Percentiles rank a stretch among this genome's conserved stretches.
Evolutionary conservation across 2,797 vertebrate genomes (phyloP).

Genomic region (Centropyge bicolor): DNA sequence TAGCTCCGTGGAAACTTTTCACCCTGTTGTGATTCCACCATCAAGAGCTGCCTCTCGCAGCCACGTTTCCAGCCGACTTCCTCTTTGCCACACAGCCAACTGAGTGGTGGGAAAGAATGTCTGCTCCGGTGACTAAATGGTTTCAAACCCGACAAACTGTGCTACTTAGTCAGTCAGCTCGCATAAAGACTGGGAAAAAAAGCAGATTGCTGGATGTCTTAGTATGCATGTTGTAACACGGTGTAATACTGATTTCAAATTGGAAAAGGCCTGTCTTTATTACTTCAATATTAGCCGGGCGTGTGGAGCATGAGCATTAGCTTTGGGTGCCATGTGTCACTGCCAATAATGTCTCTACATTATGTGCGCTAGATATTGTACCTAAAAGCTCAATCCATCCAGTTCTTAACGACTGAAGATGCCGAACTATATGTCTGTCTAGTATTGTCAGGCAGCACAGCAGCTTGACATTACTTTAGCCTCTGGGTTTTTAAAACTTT

Average conservation of each 20-base stretch:
- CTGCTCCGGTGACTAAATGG: constrained; percentile 49
- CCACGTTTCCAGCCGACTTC: constrained; percentile 36
- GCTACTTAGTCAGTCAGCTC: constrained; percentile 54
- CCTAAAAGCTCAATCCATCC: constrained; percentile 39
- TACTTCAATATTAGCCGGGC: constrained; percentile 60
- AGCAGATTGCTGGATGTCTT: constrained; percentile 45
- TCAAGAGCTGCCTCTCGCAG: constrained; percentile 37
- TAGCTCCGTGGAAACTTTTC: constrained; percentile 59
- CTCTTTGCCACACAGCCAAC: constrained; percentile 42
- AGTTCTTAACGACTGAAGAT: constrained; percentile 21
- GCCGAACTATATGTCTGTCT: not conserved
- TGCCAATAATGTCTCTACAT: constrained; percentile 45
- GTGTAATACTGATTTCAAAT: constrained; percentile 69
- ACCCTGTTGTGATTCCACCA: constrained; percentile 57
- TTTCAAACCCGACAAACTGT: constrained; percentile 41
- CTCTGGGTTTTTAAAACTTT: constrained; percentile 40
- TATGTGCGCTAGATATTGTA: constrained; percentile 20
- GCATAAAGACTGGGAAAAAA: constrained; percentile 24
- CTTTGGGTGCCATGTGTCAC: constrained; percentile 32
- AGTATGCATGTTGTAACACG: constrained; percentile 68
- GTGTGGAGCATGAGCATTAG: constrained; percentile 58
- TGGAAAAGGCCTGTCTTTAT: constrained; percentile 69
- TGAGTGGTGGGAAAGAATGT: constrained; percentile 35
- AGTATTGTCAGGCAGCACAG: constrained; percentile 19
- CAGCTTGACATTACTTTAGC: constrained; percentile 46